Evolutionary conservation across 35 echinoderm and acorn worm species (phyloP), one percentile per base, ranked within the genome.

Genomic region (Holothuria glaberrima): DNA sequence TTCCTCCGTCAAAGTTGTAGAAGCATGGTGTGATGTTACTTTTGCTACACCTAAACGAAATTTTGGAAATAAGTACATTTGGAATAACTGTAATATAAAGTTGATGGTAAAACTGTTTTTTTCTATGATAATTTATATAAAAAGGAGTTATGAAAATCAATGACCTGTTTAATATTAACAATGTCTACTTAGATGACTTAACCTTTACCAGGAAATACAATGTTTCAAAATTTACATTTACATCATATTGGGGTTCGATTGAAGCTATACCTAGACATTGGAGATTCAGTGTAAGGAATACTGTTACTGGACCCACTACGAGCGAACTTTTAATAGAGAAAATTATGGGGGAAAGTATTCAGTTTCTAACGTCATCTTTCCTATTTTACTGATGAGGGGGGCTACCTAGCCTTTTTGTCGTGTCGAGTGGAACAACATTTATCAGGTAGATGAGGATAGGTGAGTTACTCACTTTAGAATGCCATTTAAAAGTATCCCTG

Each of bases 91-190:
- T 65, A 65, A 65, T 28, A 65, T 65, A 21, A 65, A 65, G 17
- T 65, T 65, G 62, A 65, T 65, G 62, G 62, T 65, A 65, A 65
- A 65, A 65, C 62, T 65, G 62, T 65, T 65, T 28, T n/a, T n/a
- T n/a, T n/a, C n/a, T 65, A 65, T 28, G 13, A 28, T 65, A 18
- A 65, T 28, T 24, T 65, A 65, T 65, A 24, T 65, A 24, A 12
- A 6, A 18, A 24, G 6, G 62, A 20, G 17, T 9, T 24, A 7
- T 4, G 2, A 41, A 41, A 41, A 41, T 41, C 36, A 41, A 7
- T 41, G 36, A 41, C 36, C 36, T 41, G 36, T 41, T 41, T 41
- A 41, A 41, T 41, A 7, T 41, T 41, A 2, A 41, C 36, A 41
- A 41, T 41, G 36, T 41, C 2, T 7, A 2, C 36, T 41, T 41